Percentiles rank a stretch among this genome's conserved stretches.
Evolutionary conservation across 2,888 invertebrate genomes (phyloP).

Genomic region (Steinernema hermaphroditum): DNA sequence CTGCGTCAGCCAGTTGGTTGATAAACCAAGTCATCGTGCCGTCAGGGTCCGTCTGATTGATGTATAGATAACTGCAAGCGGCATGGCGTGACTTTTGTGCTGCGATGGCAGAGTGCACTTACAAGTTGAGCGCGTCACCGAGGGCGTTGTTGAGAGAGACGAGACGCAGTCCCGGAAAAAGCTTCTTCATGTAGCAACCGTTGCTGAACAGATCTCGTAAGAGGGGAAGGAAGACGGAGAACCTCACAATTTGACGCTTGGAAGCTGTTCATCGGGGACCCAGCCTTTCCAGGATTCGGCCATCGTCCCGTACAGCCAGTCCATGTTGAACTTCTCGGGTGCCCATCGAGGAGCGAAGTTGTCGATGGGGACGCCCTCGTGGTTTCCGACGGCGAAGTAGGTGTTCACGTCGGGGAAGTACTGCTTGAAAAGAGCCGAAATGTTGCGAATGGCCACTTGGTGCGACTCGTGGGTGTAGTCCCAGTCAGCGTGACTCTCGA

Average conservation of each 20-base stretch:
- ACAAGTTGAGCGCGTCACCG: slow-evolving; percentile 67
- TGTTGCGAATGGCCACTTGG: slow-evolving; percentile 47
- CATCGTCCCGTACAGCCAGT: slow-evolving; percentile 80
- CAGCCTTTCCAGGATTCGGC: slow-evolving; percentile 80
- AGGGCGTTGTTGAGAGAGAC: slow-evolving; percentile 62
- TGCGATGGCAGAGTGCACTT: slow-evolving; percentile 26
- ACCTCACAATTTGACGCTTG: slow-evolving; percentile 46
- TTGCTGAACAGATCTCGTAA: slow-evolving; percentile 71
- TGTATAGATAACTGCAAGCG: slow-evolving; percentile 73
- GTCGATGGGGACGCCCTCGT: slow-evolving; percentile 92
- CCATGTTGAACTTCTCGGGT: slow-evolving; percentile 69
- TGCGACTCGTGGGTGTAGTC: slow-evolving; percentile 54
- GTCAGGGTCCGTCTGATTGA: slow-evolving; percentile 83
- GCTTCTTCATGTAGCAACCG: slow-evolving; percentile 78
- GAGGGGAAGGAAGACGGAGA: background rate
- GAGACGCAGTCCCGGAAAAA: slow-evolving; percentile 68
- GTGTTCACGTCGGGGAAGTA: slow-evolving; percentile 81
- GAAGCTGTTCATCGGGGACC: slow-evolving; percentile 69
- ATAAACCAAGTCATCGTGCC: slow-evolving; percentile 81
- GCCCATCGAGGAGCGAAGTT: slow-evolving; percentile 71
- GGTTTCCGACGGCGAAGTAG: slow-evolving; percentile 91
- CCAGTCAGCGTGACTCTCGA: slow-evolving; percentile 57
- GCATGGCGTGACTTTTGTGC: background rate
- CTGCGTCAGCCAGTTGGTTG: slow-evolving; percentile 76
- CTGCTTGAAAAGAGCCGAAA: slow-evolving; percentile 53